Conservation (phyloP, 2,888 invertebrate genomes). For the Cosmia pyralina region DNA sequence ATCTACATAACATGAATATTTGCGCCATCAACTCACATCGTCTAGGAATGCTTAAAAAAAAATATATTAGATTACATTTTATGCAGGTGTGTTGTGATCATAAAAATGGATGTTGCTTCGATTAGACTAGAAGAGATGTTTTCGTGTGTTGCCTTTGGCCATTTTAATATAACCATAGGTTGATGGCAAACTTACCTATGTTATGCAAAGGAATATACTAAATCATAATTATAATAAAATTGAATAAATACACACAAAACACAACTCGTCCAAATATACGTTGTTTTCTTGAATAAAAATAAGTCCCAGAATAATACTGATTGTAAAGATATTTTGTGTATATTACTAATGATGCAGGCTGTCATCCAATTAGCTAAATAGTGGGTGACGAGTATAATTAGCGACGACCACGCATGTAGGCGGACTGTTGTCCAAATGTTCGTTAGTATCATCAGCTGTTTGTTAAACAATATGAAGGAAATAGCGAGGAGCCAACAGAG, state of each 20-base stretch:
- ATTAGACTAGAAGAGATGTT: background rate
- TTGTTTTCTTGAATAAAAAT: constrained; percentile 14
- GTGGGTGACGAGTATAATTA: constrained; percentile 63
- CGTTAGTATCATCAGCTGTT: constrained; percentile 41
- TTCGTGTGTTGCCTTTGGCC: too few species aligned
- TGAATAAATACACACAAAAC: background rate
- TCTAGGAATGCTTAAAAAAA: background rate
- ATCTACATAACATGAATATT: background rate
- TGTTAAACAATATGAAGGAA: constrained; percentile 55
- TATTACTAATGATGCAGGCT: constrained; percentile 56
- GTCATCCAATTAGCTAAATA: constrained; percentile 67
- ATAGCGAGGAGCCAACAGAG: constrained; percentile 32
- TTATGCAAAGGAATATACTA: background rate
- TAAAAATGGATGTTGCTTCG: too few species aligned
- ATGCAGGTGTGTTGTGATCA: too few species aligned
- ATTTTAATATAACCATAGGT: background rate
- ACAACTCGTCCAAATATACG: background rate
- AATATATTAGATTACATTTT: background rate
- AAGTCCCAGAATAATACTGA: constrained; percentile 42
- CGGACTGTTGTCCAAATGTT: constrained; percentile 48
- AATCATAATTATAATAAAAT: background rate
- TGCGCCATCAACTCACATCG: background rate
- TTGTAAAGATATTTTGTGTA: constrained; percentile 53
- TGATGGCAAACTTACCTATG: background rate
- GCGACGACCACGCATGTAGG: constrained; percentile 53